These are phyloP conservation scores for Tadarida brasiliensis DNA, from an alignment of 2,797 vertebrate genomes.

Conservation along the genomic window DNA sequence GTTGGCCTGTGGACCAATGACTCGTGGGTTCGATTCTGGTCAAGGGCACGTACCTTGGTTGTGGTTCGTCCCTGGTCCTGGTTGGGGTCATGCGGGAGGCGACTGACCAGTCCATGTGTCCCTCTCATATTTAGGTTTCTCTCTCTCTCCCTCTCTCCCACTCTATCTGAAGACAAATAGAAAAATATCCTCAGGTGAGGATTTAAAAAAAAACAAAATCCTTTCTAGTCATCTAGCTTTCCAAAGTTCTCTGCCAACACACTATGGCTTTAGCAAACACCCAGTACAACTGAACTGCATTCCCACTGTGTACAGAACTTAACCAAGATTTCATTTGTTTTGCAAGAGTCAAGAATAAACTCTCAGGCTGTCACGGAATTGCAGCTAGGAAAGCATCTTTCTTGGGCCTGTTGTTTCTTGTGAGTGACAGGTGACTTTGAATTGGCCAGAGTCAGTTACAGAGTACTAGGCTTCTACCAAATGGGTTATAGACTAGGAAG, in stretches of 20 bases:
- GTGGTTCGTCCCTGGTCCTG: no score
- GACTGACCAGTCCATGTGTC: no score
- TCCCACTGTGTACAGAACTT: background rate
- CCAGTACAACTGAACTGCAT: background rate
- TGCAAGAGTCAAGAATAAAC: background rate
- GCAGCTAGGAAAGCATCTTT: background rate
- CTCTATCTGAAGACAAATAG: no score
- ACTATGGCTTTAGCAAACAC: background rate
- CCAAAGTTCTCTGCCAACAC: background rate
- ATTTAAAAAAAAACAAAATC: background rate
- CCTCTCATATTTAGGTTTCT: no score
- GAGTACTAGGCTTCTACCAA: constrained; percentile 62
- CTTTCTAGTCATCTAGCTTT: background rate
- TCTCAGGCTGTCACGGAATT: background rate
- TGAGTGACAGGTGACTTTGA: background rate
- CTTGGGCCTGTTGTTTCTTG: constrained; percentile 31
- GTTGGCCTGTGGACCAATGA: no score
- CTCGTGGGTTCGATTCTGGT: no score
- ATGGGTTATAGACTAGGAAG: constrained; percentile 57
- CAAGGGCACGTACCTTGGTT: no score
- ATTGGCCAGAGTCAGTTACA: background rate
- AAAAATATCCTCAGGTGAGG: no score
- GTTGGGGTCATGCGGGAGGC: no score
- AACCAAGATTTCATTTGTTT: constrained; percentile 1
- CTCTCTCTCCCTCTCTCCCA: no score